Conservation (phyloP, 2,888 invertebrate species). For the Endotricha flammealis region DNA sequence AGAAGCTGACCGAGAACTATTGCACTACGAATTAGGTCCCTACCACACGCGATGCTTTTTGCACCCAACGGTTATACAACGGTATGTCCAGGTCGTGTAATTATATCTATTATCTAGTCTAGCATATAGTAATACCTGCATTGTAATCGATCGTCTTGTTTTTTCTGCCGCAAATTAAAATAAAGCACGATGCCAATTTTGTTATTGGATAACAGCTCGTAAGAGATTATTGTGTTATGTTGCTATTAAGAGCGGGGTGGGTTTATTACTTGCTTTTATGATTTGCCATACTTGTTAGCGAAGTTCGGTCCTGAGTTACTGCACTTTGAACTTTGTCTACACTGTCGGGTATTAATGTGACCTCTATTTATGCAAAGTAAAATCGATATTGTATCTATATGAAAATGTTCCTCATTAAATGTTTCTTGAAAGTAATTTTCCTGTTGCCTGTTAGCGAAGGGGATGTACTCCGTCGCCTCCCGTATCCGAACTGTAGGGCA, state of each 20-base stretch:
- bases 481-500: constrained; percentile 30
- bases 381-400: no score
- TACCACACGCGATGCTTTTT: constrained; percentile 1
- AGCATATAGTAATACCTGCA: constrained; percentile 1
- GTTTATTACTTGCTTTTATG: no score
- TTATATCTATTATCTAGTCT: neutral
- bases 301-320: no score
- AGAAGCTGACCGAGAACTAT: constrained; percentile 12
- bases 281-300: neutral
- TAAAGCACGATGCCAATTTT: no score
- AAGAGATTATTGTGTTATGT: no score
- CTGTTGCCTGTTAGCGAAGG: constrained; percentile 3
- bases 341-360: no score
- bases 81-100: neutral
- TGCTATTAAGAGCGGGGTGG: no score
- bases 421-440: constrained; percentile 8
- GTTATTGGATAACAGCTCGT: no score
- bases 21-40: constrained; percentile 12
- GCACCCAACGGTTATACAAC: neutral
- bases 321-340: no score
- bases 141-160: constrained; percentile 2
- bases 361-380: no score
- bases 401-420: constrained; percentile 5
- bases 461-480: constrained; percentile 3
- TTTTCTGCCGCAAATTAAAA: no score